Percentiles rank a stretch among this genome's conserved stretches.
These are phyloP conservation scores for Mixornis gularis DNA, from an alignment of 2,113 vertebrate genomes.

Conservation along the genomic window DNA sequence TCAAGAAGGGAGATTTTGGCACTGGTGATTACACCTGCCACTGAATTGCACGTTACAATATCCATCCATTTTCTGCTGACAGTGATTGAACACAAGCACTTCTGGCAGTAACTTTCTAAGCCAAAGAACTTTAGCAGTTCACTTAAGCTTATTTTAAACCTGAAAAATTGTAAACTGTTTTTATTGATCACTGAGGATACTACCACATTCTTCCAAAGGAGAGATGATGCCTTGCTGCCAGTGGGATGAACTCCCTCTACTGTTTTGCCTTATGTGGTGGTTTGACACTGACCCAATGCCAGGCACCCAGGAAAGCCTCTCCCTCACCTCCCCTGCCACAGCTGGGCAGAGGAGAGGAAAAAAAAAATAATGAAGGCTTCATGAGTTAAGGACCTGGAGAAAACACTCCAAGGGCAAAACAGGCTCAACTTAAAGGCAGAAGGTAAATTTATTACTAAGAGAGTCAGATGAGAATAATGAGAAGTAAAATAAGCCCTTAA, in stretches of 20 bases:
- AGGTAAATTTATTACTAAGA: background rate
- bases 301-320: background rate
- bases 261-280: background rate
- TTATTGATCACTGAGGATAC: background rate
- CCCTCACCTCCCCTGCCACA: background rate
- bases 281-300: background rate
- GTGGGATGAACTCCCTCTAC: background rate
- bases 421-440: background rate
- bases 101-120: background rate
- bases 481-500: background rate
- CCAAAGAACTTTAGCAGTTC: background rate
- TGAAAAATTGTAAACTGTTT: background rate
- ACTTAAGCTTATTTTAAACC: background rate
- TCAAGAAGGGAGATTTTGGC: background rate
- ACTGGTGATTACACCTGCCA: conserved; percentile 1
- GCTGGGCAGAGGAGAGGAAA: background rate
- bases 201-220: background rate
- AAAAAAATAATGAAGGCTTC: background rate
- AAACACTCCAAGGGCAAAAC: background rate
- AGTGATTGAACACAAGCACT: background rate
- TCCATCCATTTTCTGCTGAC: conserved; percentile 3
- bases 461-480: background rate
- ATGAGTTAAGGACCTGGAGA: background rate
- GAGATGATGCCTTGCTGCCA: background rate
- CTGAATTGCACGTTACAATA: background rate